Evolutionary conservation across 2,888 invertebrate species (phyloP).

Genomic region (Tenthredo amoena): DNA sequence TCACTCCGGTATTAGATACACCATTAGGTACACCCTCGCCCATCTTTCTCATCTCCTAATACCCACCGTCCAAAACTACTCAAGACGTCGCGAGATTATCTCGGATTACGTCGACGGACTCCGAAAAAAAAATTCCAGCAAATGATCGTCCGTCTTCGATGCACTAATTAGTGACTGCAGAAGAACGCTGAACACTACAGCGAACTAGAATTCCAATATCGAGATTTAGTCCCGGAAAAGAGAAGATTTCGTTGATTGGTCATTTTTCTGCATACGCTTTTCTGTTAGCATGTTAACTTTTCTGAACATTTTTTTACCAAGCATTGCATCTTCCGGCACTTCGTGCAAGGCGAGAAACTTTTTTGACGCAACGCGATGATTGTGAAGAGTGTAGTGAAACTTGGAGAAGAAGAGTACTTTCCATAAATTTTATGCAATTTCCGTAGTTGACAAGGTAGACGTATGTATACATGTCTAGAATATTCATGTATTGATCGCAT

Average conservation of each 20-base stretch:
- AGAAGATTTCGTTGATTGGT: background rate
- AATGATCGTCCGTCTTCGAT: slow-evolving; percentile 3
- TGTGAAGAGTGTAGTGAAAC: too few relatives aligned
- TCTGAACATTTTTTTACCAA: too few relatives aligned
- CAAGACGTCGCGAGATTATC: slow-evolving; percentile 15
- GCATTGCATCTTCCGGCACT: too few relatives aligned
- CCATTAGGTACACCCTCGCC: slow-evolving; percentile 28
- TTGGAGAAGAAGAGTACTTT: too few relatives aligned
- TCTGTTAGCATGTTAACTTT: too few relatives aligned
- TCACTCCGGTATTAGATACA: background rate
- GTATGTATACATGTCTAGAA: too few relatives aligned
- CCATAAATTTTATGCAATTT: too few relatives aligned
- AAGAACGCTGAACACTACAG: background rate
- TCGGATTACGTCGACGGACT: slow-evolving; percentile 8
- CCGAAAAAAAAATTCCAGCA: background rate
- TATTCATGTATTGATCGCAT: too few relatives aligned
- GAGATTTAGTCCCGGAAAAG: background rate
- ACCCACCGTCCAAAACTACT: background rate
- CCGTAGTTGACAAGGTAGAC: too few relatives aligned
- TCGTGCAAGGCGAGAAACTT: too few relatives aligned
- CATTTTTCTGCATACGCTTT: too few relatives aligned
- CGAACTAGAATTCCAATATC: background rate
- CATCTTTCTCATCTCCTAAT: background rate
- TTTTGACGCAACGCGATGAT: too few relatives aligned
- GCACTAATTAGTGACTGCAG: slow-evolving; percentile 6